Base-by-base conservation (phyloP, 2,888 invertebrate genomes). In the Oscheius sp. region DNA sequence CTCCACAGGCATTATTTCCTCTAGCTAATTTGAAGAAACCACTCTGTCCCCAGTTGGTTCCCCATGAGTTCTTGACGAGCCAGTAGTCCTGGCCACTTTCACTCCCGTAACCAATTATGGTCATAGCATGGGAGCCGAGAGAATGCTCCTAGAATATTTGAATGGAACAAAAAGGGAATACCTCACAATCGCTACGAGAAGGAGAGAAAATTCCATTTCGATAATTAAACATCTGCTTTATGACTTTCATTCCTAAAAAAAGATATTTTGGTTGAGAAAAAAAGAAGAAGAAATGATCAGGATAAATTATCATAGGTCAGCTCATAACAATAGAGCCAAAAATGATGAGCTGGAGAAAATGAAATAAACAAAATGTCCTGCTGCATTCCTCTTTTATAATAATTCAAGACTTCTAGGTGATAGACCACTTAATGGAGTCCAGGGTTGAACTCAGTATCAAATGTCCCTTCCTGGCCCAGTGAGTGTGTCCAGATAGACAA, bases 61-160 rank as follows among this genome's bases (percentile, higher is more conserved):
- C 82, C 82, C 82, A 82, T 12, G 75, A 76, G 66, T 82, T 82
- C 56, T 82, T 82, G 17, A 82, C 66, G 32, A 80, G 71, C 82
- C 82, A 82, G 56, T 72, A 82, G 20, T 70, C 71, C 5, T 66
- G 38, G 2, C 70, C 66, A 28, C 72, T 71, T 45, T 72, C 71
- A 12, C 59, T 71, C 24, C 83, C 83, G 50, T 81, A 83, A 6
- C 83, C 83, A 32, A 83, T 73, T 45, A 83, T 73, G 1, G 75
- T 73, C 69, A 83, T 36, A 0, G 83, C 82, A 47, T 83, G 83
- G 0, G 81, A 72, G 1, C 83, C 83, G 36, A 72, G 64, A 6
- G 76, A 74, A 20, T 74, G 59, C 6, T 73, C 68, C 24, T 66
- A 30, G 50, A 70, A 62, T n/a, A n/a, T n/a, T n/a, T n/a, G n/a